phyloP scores from a whole-genome alignment of 2,113 vertebrate species.

The Phocoena phocoena region DNA sequence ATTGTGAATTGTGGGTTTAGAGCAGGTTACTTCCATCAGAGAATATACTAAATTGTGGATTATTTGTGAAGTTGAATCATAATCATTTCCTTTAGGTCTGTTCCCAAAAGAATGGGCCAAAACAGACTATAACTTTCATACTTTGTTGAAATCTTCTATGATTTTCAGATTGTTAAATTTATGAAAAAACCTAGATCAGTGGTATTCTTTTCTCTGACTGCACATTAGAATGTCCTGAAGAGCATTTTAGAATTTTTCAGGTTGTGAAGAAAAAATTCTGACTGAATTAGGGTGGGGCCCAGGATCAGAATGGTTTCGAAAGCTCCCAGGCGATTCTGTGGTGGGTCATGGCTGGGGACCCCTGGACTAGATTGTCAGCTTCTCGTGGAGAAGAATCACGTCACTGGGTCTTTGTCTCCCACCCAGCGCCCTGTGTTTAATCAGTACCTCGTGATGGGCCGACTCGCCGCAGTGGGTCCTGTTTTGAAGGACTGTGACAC shows the following conservation, averaged over 20 bases:
- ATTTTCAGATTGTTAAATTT: neutral
- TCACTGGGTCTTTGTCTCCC: neutral
- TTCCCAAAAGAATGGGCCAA: neutral
- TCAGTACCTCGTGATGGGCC: neutral
- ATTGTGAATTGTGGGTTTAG: neutral
- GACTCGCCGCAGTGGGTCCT: too few relatives aligned
- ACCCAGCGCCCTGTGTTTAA: neutral
- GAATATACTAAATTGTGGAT: neutral
- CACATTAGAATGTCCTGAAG: neutral
- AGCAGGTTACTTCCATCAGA: neutral
- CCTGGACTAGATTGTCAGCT: neutral
- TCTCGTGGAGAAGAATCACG: neutral
- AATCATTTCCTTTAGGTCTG: neutral
- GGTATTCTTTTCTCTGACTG: neutral
- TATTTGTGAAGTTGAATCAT: neutral
- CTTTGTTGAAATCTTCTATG: neutral
- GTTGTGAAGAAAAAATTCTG: neutral
- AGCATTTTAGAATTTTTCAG: neutral
- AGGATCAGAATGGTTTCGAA: neutral
- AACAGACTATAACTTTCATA: neutral
- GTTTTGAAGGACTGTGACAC: neutral
- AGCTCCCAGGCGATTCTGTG: neutral
- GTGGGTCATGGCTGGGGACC: neutral
- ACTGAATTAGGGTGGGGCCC: neutral
- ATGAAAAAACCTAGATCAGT: neutral